Evolutionary conservation across 1,140 invertebrate genomes (phyloP), one percentile per base, ranked within the genome.

Genomic region (Dolichoris vasculosae): DNA sequence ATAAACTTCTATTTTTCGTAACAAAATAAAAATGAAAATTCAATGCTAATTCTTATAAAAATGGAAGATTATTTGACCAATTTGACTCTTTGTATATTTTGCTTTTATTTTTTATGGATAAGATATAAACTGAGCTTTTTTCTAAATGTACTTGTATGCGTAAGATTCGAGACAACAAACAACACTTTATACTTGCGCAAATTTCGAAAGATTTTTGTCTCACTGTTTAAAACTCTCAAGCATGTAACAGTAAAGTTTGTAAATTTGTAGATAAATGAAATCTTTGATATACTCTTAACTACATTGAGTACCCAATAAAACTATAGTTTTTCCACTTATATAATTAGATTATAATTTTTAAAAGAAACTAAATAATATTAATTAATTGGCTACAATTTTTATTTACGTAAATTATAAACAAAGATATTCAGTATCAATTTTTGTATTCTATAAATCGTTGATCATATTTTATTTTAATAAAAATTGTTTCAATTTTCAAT

Each of bases 111-210:
- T 7, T 30, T 46, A 30, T 17, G 73, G 46, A 30, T 51, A 77
- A 77, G 46, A 51, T 30, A 77, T 51, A 55, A 77, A 4, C 9
- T 8, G 26, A 46, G 30, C 2, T 75, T 75, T 77, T 77, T 77
- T 77, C 75, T 51, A 35, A 32, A 77, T 23, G 75, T 51, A 32
- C 75, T 8, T 77, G 17, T 77, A 4, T n/a, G 51, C 38, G n/a
- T 38, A 78, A 55, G 15, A 51, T 77, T 77, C 26, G 0, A n/a
- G n/a, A 77, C 30, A 13, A 77, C 30, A 51, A 77, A 55, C 75
- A 78, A 78, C 59, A 80, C 8, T 79, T 64, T 46, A 59, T 80
- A 59, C 78, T 80, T 80, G 78, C 13, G n/a, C 26, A 51, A 67
- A 38, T 80, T 55, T 80, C 32, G 30, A 76, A 55, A 59, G 48